Evolutionary conservation across 64 coral and sea anemone species (phyloP), one percentile per base, ranked within the genome.

Genomic region (Pocillopora damicornis): DNA sequence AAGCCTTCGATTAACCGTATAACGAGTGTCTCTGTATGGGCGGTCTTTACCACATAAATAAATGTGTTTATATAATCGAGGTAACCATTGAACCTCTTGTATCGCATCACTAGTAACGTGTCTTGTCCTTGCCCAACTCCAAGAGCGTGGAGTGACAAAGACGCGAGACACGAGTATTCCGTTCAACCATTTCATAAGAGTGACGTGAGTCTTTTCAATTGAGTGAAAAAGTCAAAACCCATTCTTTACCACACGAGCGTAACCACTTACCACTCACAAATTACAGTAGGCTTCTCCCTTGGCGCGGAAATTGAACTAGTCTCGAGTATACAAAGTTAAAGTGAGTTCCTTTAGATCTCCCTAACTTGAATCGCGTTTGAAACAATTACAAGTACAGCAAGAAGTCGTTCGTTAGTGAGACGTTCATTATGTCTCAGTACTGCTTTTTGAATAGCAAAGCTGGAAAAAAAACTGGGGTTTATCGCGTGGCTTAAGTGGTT

Each of bases 31-130:
- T 30, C 30, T 30, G 30, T 30, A 30, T 30, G 30, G 30, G 30
- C 30, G 30, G 30, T 79, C 56, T 79, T 79, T 79, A 79, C 18
- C 77, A 79, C 60, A 56, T 79, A 23, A 79, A 79, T 30, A 60
- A 79, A 79, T 57, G 77, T 79, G 57, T 79, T 61, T 79, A 79
- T 57, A 79, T 79, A 79, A 79, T 79, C 56, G 77, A 79, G 77
- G 60, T 25, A 60, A 79, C 77, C 77, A 75, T 15, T 77, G 57
- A 77, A 17, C 75, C 45, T 79, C 51, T 79, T 30, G 77, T 79
- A 60, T 79, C 77, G 77, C 77, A 79, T 79, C 77, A 79, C 51
- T 79, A 79, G 77, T 79, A 79, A 79, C 58, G 56, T 79, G 77
- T 79, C 77, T 79, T 79, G 77, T 79, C 56, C 60, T 61, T 58